A percentile compares a stretch with the other conserved stretches of the same genome.
Evolutionary conservation across 2,888 invertebrate genomes (phyloP).

Genomic region (Cremastinae sp.): DNA sequence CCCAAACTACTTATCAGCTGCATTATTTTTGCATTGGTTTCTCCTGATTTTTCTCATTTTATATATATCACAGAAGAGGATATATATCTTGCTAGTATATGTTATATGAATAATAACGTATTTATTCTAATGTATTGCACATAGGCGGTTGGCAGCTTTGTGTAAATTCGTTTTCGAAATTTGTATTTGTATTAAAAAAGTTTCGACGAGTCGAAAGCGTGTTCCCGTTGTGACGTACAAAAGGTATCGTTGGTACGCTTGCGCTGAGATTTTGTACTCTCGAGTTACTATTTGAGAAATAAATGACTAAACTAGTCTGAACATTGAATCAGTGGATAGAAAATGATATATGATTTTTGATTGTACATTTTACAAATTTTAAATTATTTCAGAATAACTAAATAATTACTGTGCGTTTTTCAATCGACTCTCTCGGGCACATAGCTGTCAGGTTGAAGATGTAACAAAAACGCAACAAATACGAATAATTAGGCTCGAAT

Average conservation of each 20-base stretch:
- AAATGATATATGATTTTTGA: too few relatives aligned
- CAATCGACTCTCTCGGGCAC: too few relatives aligned
- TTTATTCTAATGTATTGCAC: constrained; percentile 52
- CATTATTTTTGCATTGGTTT: constrained; percentile 6
- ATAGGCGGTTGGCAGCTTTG: constrained; percentile 49
- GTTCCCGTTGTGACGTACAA: constrained; percentile 9
- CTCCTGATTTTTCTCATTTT: neutral
- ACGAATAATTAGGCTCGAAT: too few relatives aligned
- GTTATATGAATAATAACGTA: neutral
- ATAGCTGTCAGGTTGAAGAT: too few relatives aligned
- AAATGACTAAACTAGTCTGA: too few relatives aligned
- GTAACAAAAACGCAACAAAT: too few relatives aligned
- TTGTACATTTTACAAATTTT: too few relatives aligned
- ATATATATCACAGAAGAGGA: constrained; percentile 34
- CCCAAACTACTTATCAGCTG: neutral
- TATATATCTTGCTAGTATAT: constrained; percentile 20
- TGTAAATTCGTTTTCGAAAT: too few relatives aligned
- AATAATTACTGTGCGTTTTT: too few relatives aligned
- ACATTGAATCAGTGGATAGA: too few relatives aligned
- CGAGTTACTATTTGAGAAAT: neutral
- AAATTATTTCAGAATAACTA: too few relatives aligned
- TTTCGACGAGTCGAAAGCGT: neutral
- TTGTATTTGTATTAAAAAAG: neutral
- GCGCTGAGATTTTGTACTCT: constrained; percentile 26
- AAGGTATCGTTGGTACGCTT: constrained; percentile 40